A percentile compares a stretch with the other conserved stretches of the same genome.
Conservation (phyloP, 1,140 invertebrate species). For the Zelostemma sp. region DNA sequence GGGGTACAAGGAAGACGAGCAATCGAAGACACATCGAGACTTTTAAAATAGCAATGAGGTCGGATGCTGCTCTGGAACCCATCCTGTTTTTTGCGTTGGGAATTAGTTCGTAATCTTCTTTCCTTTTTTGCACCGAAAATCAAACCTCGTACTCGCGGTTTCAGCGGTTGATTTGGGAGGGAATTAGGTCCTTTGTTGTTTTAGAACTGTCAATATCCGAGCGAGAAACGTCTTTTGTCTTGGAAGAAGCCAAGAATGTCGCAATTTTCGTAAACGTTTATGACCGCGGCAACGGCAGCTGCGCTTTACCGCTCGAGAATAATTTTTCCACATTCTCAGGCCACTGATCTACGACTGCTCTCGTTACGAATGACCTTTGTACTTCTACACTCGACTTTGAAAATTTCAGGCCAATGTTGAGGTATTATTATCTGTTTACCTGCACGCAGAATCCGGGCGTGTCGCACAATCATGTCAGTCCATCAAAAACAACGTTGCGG, state of each 20-base stretch:
- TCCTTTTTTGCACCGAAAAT: too few species aligned
- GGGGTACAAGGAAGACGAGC: neutral
- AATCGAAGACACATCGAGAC: conserved; percentile 27
- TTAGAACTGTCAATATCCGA: neutral
- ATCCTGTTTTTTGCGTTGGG: neutral
- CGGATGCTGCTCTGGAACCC: conserved; percentile 31
- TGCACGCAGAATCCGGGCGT: neutral
- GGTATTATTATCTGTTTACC: conserved; percentile 11
- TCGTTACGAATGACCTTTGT: conserved; percentile 23
- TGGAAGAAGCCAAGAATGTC: conserved; percentile 29
- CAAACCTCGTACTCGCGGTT: too few species aligned
- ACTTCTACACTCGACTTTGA: conserved; percentile 25
- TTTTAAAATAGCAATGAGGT: conserved; percentile 64
- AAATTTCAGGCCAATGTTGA: conserved; percentile 28
- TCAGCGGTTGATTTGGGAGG: too few species aligned
- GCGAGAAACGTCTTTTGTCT: conserved; percentile 12
- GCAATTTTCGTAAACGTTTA: conserved; percentile 27
- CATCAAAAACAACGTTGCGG: neutral
- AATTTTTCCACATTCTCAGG: conserved; percentile 26
- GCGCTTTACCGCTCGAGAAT: conserved; percentile 35
- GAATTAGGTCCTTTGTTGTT: too few species aligned
- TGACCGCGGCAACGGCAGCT: conserved; percentile 19
- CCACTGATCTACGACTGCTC: conserved; percentile 14
- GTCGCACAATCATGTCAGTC: neutral
- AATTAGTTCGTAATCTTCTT: too few species aligned